A percentile compares a stretch with the other conserved stretches of the same genome.
phyloP scores from a whole-genome alignment of 2,113 vertebrate species.

The Ameiurus melas region DNA sequence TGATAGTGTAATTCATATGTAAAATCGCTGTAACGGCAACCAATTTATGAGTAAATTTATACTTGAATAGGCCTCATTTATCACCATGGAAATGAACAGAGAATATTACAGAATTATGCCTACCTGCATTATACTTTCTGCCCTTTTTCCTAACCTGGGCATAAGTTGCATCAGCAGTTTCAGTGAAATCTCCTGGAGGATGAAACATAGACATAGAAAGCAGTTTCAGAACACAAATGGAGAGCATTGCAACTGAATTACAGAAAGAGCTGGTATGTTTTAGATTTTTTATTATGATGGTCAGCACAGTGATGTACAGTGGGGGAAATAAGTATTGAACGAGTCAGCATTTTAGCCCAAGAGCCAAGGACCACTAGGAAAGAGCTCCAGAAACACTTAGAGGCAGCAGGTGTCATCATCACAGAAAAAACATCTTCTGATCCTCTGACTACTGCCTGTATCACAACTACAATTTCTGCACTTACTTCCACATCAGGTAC shows the following conservation, averaged over 20 bases:
- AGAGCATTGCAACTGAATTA: background rate
- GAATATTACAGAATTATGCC: background rate
- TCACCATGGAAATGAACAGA: background rate
- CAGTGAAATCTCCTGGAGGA: background rate
- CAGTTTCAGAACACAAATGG: background rate
- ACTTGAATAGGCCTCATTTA: background rate
- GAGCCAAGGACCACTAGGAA: too few species aligned
- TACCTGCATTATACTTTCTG: background rate
- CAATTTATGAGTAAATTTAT: background rate
- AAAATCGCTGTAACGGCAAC: background rate
- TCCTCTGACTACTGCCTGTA: too few species aligned
- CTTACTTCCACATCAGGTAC: too few species aligned
- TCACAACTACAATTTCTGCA: too few species aligned
- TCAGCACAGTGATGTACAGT: background rate
- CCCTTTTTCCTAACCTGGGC: background rate
- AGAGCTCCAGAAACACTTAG: too few species aligned
- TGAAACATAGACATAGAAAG: background rate
- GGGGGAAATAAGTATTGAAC: too few species aligned
- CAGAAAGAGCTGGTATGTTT: background rate
- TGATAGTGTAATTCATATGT: background rate
- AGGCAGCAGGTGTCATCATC: too few species aligned
- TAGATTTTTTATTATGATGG: background rate
- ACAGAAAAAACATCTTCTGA: too few species aligned
- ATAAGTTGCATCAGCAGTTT: constrained; percentile 1
- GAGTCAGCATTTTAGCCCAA: too few species aligned